A percentile compares a stretch with the other conserved stretches of the same genome.
phyloP scores from a whole-genome alignment of 2,113 vertebrate species.

The Lethenteron camtschaticum region DNA sequence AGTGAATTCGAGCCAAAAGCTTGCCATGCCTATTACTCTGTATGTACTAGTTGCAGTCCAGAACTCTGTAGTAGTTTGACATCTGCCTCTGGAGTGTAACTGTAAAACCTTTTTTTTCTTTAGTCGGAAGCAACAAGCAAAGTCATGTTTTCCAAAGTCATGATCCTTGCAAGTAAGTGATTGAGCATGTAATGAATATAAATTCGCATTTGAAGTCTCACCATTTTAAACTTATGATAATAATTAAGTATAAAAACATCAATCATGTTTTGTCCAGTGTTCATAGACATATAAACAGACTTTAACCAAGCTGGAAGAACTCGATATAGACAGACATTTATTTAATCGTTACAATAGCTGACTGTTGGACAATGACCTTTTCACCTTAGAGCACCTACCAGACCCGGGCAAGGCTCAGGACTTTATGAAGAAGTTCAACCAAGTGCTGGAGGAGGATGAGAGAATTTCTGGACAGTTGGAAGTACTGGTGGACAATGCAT shows the following conservation, averaged over 20 bases:
- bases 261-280: too few relatives aligned
- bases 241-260: too few relatives aligned
- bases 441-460: conserved; percentile 87
- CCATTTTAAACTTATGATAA: too few relatives aligned
- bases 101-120: conserved; percentile 16
- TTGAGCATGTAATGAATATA: too few relatives aligned
- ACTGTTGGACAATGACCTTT: conserved; percentile 13
- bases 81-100: conserved; percentile 12
- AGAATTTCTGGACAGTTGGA: conserved; percentile 72
- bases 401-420: conserved; percentile 96
- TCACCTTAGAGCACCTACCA: conserved; percentile 60
- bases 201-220: too few relatives aligned
- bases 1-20: conserved; percentile 8
- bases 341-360: conserved; percentile 3
- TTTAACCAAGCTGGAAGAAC: too few relatives aligned
- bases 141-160: conserved; percentile 87
- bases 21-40: conserved; percentile 10
- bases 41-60: not conserved
- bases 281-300: too few relatives aligned
- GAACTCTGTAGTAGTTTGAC: not conserved
- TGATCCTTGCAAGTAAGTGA: conserved; percentile 82
- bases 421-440: conserved; percentile 98
- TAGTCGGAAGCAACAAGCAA: conserved; percentile 82
- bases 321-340: too few relatives aligned
- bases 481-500: conserved; percentile 73